These are phyloP conservation scores for Notoglanidium macrostoma DNA, from an alignment of 2,797 vertebrate species.

Conservation along the genomic window DNA sequence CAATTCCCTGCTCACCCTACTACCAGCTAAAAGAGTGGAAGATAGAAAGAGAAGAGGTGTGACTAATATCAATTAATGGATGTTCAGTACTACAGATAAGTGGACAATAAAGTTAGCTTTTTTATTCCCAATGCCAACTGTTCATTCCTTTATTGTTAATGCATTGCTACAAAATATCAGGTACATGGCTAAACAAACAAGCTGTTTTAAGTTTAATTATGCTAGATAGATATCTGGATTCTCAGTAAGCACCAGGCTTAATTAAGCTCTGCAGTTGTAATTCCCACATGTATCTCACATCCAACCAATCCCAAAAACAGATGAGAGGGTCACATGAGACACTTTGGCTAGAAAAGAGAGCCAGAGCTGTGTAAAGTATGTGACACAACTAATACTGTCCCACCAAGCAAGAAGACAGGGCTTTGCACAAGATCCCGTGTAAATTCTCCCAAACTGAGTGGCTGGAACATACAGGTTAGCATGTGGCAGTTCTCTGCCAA, in stretches of 20 bases:
- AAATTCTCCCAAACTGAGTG: not conserved
- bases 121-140: not conserved
- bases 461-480: not conserved
- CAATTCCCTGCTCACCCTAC: conserved; percentile 94
- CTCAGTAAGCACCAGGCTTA: conserved; percentile 18
- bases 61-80: not conserved
- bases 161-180: not conserved
- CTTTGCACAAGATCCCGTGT: not conserved
- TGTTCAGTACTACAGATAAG: conserved; percentile 1
- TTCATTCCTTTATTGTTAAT: not conserved
- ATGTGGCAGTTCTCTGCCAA: not conserved
- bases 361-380: conserved; percentile 34
- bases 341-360: conserved; percentile 32
- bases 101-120: not conserved
- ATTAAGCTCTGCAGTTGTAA: conserved; percentile 33
- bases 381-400: conserved; percentile 28
- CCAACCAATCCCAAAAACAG: conserved; percentile 41
- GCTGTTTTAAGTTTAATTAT: not conserved
- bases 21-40: conserved; percentile 79
- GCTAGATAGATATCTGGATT: conserved; percentile 1
- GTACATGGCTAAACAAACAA: not conserved
- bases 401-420: conserved; percentile 19
- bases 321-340: conserved; percentile 43
- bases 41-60: conserved; percentile 38
- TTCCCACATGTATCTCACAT: conserved; percentile 29